A percentile compares a stretch with the other conserved stretches of the same genome.
These are phyloP conservation scores for Drosophila atripex DNA, from an alignment of 2,888 invertebrate genomes.

Conservation along the genomic window DNA sequence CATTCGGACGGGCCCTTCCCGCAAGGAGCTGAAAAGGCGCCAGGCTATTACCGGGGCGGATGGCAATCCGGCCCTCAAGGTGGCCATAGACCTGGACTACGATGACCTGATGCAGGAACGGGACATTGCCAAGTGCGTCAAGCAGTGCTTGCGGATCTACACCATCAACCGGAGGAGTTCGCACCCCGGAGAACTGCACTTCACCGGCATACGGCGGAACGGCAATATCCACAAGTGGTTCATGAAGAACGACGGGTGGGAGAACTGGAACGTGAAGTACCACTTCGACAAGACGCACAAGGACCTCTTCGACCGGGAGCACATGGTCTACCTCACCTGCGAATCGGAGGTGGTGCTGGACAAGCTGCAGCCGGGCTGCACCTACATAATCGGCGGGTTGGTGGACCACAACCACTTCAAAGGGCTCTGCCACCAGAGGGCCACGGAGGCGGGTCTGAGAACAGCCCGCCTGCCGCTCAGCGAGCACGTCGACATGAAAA, in stretches of 20 bases:
- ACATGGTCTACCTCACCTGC: constrained; percentile 95
- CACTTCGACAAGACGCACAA: constrained; percentile 87
- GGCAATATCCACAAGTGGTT: constrained; percentile 90
- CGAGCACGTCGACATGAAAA: constrained; percentile 95
- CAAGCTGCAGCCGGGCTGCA: constrained; percentile 89
- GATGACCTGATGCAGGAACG: constrained; percentile 95
- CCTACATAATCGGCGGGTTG: constrained; percentile 97
- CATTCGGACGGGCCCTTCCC: constrained; percentile 87
- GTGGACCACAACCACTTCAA: constrained; percentile 99
- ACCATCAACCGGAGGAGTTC: constrained; percentile 93
- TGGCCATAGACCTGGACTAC: constrained; percentile 96
- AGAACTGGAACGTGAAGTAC: constrained; percentile 95
- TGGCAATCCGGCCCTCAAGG: constrained; percentile 70
- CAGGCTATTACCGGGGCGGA: constrained; percentile 75
- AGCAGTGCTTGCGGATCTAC: constrained; percentile 95
- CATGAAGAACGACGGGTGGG: constrained; percentile 92
- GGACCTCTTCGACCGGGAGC: constrained; percentile 89
- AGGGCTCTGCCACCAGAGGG: constrained; percentile 94
- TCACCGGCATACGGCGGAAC: constrained; percentile 89
- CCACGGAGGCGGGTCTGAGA: constrained; percentile 89
- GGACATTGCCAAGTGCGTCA: constrained; percentile 94
- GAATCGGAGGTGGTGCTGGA: constrained; percentile 95
- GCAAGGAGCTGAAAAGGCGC: constrained; percentile 89
- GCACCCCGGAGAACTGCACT: constrained; percentile 92
- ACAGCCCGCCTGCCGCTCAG: constrained; percentile 95